Conservation (phyloP, 2,797 vertebrate species). For the Perodicticus potto region DNA sequence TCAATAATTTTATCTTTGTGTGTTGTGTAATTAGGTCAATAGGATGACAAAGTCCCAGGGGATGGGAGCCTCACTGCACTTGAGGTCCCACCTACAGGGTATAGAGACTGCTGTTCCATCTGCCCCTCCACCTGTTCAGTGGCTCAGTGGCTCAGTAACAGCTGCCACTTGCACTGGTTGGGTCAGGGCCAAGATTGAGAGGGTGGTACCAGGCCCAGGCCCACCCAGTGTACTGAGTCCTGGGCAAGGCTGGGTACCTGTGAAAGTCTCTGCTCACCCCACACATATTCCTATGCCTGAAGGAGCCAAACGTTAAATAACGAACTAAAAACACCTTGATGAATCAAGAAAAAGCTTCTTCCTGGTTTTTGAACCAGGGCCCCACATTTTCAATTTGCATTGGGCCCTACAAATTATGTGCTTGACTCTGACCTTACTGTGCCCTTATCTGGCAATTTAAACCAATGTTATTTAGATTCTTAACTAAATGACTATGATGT, state of each 20-base stretch:
- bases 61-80: not conserved
- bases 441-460: not conserved
- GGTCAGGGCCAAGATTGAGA: not conserved
- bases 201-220: not conserved
- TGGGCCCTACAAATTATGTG: not conserved
- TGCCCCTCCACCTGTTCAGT: not conserved
- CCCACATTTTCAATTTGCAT: conserved; percentile 17
- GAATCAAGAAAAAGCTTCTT: not conserved
- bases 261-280: not conserved
- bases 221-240: not conserved
- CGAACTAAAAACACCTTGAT: not conserved
- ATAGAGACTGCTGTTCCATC: not conserved
- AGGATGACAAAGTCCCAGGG: not conserved
- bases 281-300: not conserved
- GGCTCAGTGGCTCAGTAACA: not conserved
- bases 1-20: not conserved
- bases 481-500: conserved; percentile 35
- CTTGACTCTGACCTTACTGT: not conserved
- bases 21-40: not conserved
- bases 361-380: not conserved
- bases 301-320: not conserved
- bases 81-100: not conserved
- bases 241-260: rapidly evolving
- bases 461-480: conserved; percentile 50
- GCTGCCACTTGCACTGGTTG: not conserved